Evolutionary conservation across 2,888 invertebrate genomes (phyloP).

Genomic region (Ariolimax columbianus): DNA sequence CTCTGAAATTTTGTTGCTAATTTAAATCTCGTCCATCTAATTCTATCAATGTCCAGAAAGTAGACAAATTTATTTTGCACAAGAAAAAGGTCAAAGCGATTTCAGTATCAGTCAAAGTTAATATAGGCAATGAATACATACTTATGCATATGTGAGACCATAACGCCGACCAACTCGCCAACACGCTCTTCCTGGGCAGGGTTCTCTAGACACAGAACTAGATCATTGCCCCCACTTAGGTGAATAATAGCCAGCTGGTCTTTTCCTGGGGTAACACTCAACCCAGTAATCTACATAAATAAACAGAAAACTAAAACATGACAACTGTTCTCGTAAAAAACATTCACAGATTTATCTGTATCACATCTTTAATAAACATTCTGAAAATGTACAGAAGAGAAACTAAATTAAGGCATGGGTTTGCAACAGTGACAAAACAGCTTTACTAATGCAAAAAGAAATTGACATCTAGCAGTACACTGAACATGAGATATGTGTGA

Average conservation of each 20-base stretch:
- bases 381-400: too few species aligned
- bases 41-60: too few species aligned
- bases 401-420: background rate
- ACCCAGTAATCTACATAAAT: conserved; percentile 86
- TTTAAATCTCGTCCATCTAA: too few species aligned
- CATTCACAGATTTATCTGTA: too few species aligned
- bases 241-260: conserved; percentile 93
- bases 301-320: background rate
- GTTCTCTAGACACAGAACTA: conserved; percentile 87
- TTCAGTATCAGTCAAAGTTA: background rate
- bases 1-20: too few species aligned
- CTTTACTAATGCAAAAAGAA: too few species aligned
- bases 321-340: background rate
- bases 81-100: too few species aligned
- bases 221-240: conserved; percentile 91
- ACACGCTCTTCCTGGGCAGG: conserved; percentile 85
- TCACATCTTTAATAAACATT: too few species aligned
- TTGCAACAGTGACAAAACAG: background rate
- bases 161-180: conserved; percentile 91
- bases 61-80: too few species aligned
- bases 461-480: too few species aligned
- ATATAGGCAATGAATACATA: conserved; percentile 76
- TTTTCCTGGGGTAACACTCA: conserved; percentile 90
- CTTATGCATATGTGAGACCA: conserved; percentile 88
- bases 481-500: too few species aligned